Evolutionary conservation across 92 coral and sea anemone species (phyloP).

Genomic region (Actinernus sp.): DNA sequence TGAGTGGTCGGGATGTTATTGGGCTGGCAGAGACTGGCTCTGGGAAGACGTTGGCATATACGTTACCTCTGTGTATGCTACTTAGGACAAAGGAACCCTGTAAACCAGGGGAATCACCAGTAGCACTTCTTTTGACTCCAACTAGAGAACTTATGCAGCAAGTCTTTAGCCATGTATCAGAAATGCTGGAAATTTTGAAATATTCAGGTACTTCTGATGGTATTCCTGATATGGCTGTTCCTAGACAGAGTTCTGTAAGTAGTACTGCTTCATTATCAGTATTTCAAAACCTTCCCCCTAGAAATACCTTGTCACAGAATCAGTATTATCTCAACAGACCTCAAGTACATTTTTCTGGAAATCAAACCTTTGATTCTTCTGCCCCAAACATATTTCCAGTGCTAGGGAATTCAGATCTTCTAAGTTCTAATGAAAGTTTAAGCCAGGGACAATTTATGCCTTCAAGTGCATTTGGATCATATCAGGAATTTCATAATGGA

Average conservation of each 20-base stretch:
- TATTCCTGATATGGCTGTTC: no score
- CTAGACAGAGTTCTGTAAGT: no score
- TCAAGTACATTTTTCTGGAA: no score
- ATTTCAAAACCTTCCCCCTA: no score
- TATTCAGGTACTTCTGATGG: neutral
- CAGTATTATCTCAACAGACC: no score
- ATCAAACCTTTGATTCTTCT: no score
- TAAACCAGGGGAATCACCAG: constrained; percentile 73
- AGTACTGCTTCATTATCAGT: no score
- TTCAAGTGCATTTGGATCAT: no score
- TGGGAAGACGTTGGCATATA: constrained; percentile 92
- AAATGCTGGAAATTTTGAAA: constrained; percentile 39
- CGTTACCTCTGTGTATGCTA: constrained; percentile 88
- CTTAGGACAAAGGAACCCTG: constrained; percentile 79
- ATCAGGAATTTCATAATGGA: neutral
- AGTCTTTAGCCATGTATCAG: constrained; percentile 63
- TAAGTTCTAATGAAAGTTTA: neutral
- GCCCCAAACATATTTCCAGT: no score
- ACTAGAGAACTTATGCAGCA: constrained; percentile 98
- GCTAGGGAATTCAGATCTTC: neutral
- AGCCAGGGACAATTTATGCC: neutral
- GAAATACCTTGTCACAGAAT: no score
- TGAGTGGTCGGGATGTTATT: constrained; percentile 97
- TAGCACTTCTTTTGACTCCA: constrained; percentile 87
- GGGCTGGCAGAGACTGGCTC: constrained; percentile 99